Evolutionary conservation across 1,140 invertebrate genomes (phyloP), one percentile per base, ranked within the genome.

Genomic region (Macrobrachium rosenbergii): DNA sequence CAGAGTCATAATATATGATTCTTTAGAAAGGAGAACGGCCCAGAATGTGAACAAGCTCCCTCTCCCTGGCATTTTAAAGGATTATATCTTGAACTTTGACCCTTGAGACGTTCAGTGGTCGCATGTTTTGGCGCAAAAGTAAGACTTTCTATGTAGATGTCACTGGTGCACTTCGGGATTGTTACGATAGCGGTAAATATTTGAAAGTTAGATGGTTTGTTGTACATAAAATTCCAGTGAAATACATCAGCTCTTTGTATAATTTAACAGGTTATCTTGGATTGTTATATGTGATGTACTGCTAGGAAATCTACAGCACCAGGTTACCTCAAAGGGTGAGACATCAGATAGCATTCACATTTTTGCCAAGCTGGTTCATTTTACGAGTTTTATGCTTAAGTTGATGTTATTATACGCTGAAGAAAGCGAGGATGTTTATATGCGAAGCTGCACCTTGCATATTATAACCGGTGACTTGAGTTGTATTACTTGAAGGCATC

Each of bases 31-130:
- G n/a, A 93, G 93, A 89, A 93, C 95, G 19, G 95, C 94, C 8
- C 92, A 94, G 83, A 93, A 93, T 90, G 92, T 95, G 43, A 94
- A 93, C 91, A 95, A 95, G 90, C 92, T 95, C 78, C 95, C 94
- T 90, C 92, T 96, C 76, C 95, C 95, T 3, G 92, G 92, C 76
- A 92, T 93, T 59, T 92, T 96, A 5, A 95, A 95, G 91, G 95
- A 95, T 88, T 96, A 96, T 91, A 91, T 96, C 69, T 91, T 95
- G 83, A 94, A 94, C 91, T 95, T 95, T 91, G 94, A 95, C 60
- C 88, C 91, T 2, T 92, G 52, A 52, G 52, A 52, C 52, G 12
- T 52, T 52, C 12, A 52, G 0, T 12, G 12, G 52, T 52, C 52
- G 52, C 52, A 72, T 58, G 21, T 58, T 63, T 79, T 62, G n/a